Evolutionary conservation across 2,113 vertebrate genomes (phyloP), one percentile per base, ranked within the genome.

Genomic region (Gobiocypris rarus): DNA sequence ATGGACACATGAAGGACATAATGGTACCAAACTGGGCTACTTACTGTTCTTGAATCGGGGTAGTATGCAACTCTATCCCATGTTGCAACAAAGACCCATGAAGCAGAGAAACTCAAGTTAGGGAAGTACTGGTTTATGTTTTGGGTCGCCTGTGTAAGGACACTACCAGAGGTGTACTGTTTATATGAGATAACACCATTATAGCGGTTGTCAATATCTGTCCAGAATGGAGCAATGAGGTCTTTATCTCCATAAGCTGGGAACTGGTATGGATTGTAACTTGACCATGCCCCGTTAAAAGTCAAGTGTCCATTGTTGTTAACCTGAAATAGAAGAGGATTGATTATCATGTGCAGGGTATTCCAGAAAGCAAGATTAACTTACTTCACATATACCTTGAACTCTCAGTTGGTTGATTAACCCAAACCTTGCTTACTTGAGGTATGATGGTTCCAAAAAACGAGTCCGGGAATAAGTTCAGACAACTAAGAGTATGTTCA

Each of bases 1-100:
- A 31, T 31, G 28, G 28, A 2, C 28, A 31, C 28, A 31, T 31
- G 28, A 2, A 31, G 28, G n/a, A n/a, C n/a, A n/a, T n/a, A n/a
- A n/a, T n/a, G 59, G 11, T 11, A 52, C 22, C 34, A 15, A 65
- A 13, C 31, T 17, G 11, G 4, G 5, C 50, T 82, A 90, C 90
- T 92, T n/a, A 86, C 17, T 9, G 70, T 75, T 9, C 0, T 15
- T 0, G 88, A 69, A 52, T 77, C 75, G n/a, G 13, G 2, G 0
- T 50, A 92, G 84, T 90, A 94, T 13, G 88, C 87, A 10, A 92
- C 92, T 0, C n/a, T 50, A 50, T 93, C 86, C 92, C 94, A 95
- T 2, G 89, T 91, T 28, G 87, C 92, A 61, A 92, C 70, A 0
- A 93, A 90, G 8, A 87, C 77, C 84, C 88, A 88, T 0, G 13